Percentiles rank a stretch among this genome's conserved stretches.
These are phyloP conservation scores for Mnemiopsis leidyi DNA, from an alignment of 37 sponge, comb jelly and placozoan species.

Conservation along the genomic window DNA sequence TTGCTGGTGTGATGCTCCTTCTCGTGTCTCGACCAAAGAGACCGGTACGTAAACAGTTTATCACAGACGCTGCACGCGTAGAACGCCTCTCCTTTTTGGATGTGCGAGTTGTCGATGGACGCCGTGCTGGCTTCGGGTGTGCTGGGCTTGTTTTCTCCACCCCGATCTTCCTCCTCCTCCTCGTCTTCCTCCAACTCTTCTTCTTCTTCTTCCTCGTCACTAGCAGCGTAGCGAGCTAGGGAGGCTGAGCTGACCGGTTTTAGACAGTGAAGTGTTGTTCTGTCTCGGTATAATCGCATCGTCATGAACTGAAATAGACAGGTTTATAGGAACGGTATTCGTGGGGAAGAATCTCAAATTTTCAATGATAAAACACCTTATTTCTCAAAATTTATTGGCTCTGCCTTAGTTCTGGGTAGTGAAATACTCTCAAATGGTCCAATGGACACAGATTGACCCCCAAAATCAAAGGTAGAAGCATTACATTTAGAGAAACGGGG, in stretches of 20 bases:
- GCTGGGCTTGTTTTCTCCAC: background rate
- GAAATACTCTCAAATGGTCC: too few species aligned
- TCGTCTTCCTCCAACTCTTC: conserved; percentile 46
- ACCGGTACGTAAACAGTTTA: conserved; percentile 60
- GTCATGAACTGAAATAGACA: conserved; percentile 42
- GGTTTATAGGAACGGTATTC: too few species aligned
- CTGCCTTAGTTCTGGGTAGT: too few species aligned
- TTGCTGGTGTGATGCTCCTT: conserved; percentile 58
- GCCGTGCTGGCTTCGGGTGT: background rate
- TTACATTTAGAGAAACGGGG: too few species aligned
- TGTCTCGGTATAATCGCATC: conserved; percentile 25
- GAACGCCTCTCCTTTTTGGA: conserved; percentile 60
- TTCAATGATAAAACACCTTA: too few species aligned
- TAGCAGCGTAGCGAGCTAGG: background rate
- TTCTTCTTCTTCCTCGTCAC: conserved; percentile 61
- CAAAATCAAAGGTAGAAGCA: too few species aligned
- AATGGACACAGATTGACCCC: too few species aligned
- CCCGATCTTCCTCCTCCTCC: conserved; percentile 1
- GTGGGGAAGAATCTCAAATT: too few species aligned
- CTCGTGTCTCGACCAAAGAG: conserved; percentile 48
- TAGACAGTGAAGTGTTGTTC: background rate
- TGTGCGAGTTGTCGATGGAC: conserved; percentile 58
- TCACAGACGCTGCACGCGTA: conserved; percentile 65
- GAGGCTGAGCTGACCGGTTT: background rate
- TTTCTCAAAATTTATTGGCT: too few species aligned